A percentile compares a stretch with the other conserved stretches of the same genome.
Evolutionary conservation across 2,888 invertebrate species (phyloP).

Genomic region (Balanococcus diminutus): DNA sequence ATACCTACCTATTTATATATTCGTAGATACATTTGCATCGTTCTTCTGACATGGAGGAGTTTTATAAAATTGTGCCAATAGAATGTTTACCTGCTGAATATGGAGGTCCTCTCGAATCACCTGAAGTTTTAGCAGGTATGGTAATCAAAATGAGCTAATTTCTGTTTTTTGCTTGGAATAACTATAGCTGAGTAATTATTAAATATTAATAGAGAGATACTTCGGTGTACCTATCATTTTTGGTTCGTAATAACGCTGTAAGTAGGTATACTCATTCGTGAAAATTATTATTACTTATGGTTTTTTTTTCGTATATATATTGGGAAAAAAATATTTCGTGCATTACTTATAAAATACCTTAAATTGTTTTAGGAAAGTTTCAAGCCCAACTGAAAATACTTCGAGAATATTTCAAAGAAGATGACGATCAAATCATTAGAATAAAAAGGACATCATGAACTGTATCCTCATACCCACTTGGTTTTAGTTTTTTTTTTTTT

Average conservation of each 20-base stretch:
- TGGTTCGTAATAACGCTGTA: no score
- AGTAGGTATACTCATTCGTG: no score
- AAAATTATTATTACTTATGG: no score
- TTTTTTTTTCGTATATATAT: no score
- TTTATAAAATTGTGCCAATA: conserved; percentile 61
- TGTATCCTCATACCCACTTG: no score
- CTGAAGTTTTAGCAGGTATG: conserved; percentile 34
- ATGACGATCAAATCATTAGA: conserved; percentile 38
- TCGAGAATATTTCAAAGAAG: conserved; percentile 45
- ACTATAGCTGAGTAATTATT: no score
- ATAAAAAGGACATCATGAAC: neutral
- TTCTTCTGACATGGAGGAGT: conserved; percentile 58
- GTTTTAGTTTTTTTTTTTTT: neutral
- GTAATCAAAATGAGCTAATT: neutral
- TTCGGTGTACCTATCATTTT: no score
- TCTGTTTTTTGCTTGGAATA: no score
- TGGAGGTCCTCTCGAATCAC: conserved; percentile 63
- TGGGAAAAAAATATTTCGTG: no score
- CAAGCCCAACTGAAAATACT: conserved; percentile 34
- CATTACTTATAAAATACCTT: no score
- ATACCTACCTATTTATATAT: neutral
- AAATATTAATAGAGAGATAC: no score
- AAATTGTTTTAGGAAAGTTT: conserved; percentile 23
- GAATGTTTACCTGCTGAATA: conserved; percentile 66
- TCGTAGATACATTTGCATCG: conserved; percentile 60